Evolutionary conservation across 2,113 vertebrate genomes (phyloP).

Genomic region (Siniperca knerii): DNA sequence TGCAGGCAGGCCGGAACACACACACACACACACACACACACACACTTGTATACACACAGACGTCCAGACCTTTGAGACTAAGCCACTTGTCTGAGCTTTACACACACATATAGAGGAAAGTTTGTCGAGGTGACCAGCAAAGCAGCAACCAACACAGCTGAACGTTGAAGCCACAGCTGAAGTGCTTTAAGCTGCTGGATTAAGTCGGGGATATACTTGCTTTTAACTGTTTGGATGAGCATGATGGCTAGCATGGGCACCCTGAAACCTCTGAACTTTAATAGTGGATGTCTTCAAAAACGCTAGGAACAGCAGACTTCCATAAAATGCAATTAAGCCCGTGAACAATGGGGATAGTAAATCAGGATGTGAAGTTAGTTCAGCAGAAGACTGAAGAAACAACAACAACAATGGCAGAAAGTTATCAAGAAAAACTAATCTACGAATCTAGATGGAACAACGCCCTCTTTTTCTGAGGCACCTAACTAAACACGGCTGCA

Average conservation of each 20-base stretch:
- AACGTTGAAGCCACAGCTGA: background rate
- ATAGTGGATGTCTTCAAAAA: background rate
- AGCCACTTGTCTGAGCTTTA: background rate
- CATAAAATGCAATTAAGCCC: background rate
- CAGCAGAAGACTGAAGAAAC: background rate
- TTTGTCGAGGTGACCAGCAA: background rate
- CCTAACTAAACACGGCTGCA: background rate
- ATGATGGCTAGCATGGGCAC: background rate
- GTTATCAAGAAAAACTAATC: background rate
- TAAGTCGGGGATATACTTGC: background rate
- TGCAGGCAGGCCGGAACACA: conserved; percentile 17
- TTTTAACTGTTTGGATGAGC: background rate
- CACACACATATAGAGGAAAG: background rate
- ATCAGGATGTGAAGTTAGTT: background rate
- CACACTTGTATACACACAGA: background rate
- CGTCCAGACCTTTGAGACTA: background rate
- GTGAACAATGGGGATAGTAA: background rate
- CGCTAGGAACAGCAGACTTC: background rate
- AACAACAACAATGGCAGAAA: background rate
- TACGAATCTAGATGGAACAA: background rate
- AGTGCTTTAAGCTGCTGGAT: background rate
- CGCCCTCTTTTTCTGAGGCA: background rate
- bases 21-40: background rate
- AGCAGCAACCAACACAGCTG: background rate
- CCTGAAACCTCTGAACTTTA: background rate